Base-by-base conservation (phyloP, 2,888 invertebrate genomes). In the Eupithecia insigniata region DNA sequence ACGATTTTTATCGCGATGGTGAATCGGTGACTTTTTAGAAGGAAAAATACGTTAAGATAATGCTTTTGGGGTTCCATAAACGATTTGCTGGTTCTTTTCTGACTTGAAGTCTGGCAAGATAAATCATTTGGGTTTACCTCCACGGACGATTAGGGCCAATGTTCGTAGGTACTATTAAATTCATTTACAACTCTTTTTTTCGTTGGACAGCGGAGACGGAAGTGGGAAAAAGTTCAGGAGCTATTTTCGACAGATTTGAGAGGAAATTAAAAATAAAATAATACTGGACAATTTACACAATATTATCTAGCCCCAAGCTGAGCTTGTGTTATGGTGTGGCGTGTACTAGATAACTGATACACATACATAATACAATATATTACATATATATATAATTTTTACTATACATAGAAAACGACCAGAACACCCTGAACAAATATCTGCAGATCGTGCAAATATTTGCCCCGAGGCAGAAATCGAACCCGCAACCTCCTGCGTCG, bases 41-140 rank as follows among this genome's bases (percentile, higher is more conserved):
- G 46, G 76, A 71, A 80, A 51, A 81, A 81, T 81, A 82, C 79
- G 78, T 77, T 79, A 73, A 75, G 75, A 71, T 73, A 75, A 73
- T 30, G 6, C 14, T 30, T 60, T 76, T 70, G 51, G 78, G 67
- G 75, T 73, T 66, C 76, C 65, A 12, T 60, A 14, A 18, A 43
- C 34, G 30, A 60, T 30, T 60, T 60, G 58, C 30, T 30, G 51
- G 51, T 51, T 14, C 55, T 55, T 55, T 55, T 55, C 55, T 26
- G 26, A 55, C 55, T 55, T 26, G 55, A 55, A 26, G 55, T 51
- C 4, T 55, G 12, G 55, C 26, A 26, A 55, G 26, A 55, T 55
- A 55, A 55, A 55, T 26, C 55, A 55, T 26, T 22, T 10, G 22
- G 22, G n/a, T 10, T 51, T 1, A 51, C 51, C 22, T n/a, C 22